Evolutionary conservation across 1,140 invertebrate genomes (phyloP).

Genomic region (Ips typographus): DNA sequence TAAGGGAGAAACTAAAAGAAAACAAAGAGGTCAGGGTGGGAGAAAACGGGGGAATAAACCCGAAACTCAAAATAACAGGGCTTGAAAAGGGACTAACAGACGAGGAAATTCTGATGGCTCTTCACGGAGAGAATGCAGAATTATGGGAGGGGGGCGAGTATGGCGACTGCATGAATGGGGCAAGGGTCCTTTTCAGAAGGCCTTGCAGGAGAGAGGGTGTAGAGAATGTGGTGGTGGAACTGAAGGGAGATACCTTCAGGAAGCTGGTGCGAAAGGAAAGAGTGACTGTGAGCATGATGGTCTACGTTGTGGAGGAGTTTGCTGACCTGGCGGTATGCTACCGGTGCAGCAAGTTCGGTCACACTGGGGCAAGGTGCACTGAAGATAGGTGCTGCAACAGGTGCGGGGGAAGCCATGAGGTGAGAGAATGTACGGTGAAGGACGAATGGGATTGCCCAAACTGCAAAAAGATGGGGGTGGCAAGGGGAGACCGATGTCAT

Average conservation of each 20-base stretch:
- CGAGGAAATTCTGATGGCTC: not conserved
- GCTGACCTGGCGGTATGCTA: not conserved
- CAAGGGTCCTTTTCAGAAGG: not conserved
- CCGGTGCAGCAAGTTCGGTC: not conserved
- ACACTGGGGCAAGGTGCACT: not conserved
- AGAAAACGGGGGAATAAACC: not conserved
- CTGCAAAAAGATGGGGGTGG: not conserved
- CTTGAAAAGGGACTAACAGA: not conserved
- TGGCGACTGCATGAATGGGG: not conserved
- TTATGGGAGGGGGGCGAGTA: not conserved
- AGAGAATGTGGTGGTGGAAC: not conserved
- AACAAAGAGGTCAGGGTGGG: no score
- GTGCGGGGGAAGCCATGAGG: slow-evolving; percentile 1
- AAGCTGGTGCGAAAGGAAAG: not conserved
- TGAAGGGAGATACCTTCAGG: not conserved
- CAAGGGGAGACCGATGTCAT: not conserved
- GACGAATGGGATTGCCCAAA: slow-evolving; percentile 4
- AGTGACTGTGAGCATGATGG: not conserved
- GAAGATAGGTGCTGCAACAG: not conserved
- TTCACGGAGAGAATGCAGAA: not conserved
- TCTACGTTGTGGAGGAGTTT: not conserved
- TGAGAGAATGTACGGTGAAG: not conserved
- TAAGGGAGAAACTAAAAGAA: not conserved
- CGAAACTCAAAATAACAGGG: not conserved
- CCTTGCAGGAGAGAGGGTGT: not conserved